phyloP scores from a whole-genome alignment of 2,797 vertebrate species.

The Macrochelys suwanniensis region DNA sequence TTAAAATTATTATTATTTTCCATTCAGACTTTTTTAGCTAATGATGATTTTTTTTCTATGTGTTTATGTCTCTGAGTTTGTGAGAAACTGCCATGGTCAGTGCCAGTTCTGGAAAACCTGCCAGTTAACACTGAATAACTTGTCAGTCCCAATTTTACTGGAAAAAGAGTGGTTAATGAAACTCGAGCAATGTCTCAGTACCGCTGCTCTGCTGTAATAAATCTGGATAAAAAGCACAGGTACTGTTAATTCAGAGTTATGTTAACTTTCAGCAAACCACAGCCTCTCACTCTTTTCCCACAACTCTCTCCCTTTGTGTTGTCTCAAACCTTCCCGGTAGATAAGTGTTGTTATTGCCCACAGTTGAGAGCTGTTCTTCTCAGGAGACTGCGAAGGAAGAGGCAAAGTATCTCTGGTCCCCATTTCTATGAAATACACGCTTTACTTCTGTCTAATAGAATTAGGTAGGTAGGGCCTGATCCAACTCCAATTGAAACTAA shows the following conservation, averaged over 20 bases:
- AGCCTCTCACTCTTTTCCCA: background rate
- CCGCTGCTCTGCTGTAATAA: background rate
- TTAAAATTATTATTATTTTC: slow-evolving; percentile 1
- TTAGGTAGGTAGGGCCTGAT: background rate
- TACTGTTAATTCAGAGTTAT: background rate
- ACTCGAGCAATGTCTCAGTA: background rate
- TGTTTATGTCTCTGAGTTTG: background rate
- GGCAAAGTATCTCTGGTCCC: background rate
- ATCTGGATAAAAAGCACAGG: slow-evolving; percentile 25
- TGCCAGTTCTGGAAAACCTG: background rate
- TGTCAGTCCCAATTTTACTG: background rate
- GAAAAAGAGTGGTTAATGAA: slow-evolving; percentile 18
- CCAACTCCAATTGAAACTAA: background rate
- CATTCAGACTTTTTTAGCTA: slow-evolving; percentile 47
- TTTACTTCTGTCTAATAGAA: background rate
- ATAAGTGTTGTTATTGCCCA: background rate
- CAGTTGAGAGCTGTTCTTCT: slow-evolving; percentile 6
- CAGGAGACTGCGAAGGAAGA: background rate
- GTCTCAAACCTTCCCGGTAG: background rate
- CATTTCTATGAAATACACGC: background rate
- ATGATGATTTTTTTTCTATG: background rate
- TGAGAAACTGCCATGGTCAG: slow-evolving; percentile 28
- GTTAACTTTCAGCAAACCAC: background rate
- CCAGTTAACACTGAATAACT: background rate
- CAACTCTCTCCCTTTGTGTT: background rate